Conservation (phyloP, 2,888 invertebrate species). For the Oxycera nigricornis region DNA sequence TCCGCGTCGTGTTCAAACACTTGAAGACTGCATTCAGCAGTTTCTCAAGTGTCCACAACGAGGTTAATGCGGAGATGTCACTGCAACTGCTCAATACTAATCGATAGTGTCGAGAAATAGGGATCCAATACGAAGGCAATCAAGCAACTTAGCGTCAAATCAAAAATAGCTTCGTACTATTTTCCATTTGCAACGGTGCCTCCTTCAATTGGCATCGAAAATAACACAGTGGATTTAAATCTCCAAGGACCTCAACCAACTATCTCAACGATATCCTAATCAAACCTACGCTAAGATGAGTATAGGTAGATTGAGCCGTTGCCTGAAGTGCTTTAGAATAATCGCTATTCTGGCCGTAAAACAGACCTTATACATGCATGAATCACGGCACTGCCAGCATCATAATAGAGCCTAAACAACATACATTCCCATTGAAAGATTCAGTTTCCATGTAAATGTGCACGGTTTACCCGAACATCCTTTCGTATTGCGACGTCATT, state of each 20-base stretch:
- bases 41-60: conserved; percentile 37
- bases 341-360: too few relatives aligned
- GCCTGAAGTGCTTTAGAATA: too few relatives aligned
- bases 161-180: conserved; percentile 16
- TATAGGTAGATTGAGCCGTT: too few relatives aligned
- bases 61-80: conserved; percentile 39
- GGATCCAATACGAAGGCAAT: neutral
- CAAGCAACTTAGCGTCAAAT: conserved; percentile 1
- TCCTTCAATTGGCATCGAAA: neutral
- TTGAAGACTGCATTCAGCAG: conserved; percentile 28
- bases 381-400: neutral
- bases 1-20: conserved; percentile 22
- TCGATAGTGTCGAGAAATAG: conserved; percentile 4
- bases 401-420: neutral
- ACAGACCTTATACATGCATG: too few relatives aligned
- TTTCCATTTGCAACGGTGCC: neutral
- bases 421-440: too few relatives aligned
- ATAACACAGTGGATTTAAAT: neutral
- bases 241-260: neutral
- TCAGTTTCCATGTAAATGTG: neutral
- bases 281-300: neutral
- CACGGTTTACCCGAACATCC: neutral
- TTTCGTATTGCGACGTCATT: conserved; percentile 8
- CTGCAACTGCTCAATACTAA: conserved; percentile 36
- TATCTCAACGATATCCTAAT: neutral